A percentile compares a stretch with the other conserved stretches of the same genome.
phyloP scores from a whole-genome alignment of 2,113 vertebrate genomes.

The Thunnus thynnus region DNA sequence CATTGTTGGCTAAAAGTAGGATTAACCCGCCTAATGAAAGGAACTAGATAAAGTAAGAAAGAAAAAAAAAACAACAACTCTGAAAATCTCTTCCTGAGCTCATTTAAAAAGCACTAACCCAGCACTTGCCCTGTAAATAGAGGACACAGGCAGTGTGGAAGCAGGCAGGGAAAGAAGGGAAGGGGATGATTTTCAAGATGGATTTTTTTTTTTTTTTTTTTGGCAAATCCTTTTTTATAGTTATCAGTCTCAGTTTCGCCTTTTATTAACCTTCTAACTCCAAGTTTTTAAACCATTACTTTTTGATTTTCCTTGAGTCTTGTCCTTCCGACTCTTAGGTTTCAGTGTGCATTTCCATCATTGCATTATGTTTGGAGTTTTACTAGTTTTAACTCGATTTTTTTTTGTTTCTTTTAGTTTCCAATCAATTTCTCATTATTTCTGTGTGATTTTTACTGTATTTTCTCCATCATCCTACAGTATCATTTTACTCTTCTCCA shows the following conservation, averaged over 20 bases:
- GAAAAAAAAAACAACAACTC: background rate
- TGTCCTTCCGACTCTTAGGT: background rate
- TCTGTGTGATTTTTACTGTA: background rate
- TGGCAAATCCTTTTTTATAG: background rate
- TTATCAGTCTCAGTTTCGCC: background rate
- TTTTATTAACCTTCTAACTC: background rate
- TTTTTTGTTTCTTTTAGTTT: background rate
- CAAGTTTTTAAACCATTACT: background rate
- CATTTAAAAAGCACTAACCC: conserved; percentile 45
- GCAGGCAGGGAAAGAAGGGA: background rate
- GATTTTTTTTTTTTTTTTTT: too few relatives aligned
- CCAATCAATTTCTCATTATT: conserved; percentile 17
- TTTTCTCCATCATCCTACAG: background rate
- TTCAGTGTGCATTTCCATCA: background rate
- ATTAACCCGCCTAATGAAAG: conserved; percentile 48
- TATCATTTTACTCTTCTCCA: conserved; percentile 14
- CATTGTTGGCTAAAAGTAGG: conserved; percentile 25
- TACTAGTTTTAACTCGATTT: background rate
- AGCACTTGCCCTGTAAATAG: background rate
- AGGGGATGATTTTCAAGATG: background rate
- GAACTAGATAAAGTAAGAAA: background rate
- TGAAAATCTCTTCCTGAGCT: conserved; percentile 35
- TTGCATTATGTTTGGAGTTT: background rate
- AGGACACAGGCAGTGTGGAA: background rate
- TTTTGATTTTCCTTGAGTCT: background rate